These are phyloP conservation scores for Sinhomidia bicolor DNA, from an alignment of 2,888 invertebrate species.

Conservation along the genomic window DNA sequence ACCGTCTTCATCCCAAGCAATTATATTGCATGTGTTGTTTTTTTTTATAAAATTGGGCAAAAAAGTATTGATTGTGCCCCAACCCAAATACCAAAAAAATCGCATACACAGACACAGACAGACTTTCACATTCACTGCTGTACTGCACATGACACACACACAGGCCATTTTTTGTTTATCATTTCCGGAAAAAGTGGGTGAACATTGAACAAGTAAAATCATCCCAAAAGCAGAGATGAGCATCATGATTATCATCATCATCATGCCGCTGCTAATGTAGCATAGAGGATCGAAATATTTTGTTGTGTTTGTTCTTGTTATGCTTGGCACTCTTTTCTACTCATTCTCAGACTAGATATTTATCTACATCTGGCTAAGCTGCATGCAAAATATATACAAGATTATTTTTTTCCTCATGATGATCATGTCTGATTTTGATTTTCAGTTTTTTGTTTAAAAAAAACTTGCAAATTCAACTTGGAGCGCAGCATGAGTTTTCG, in stretches of 20 bases:
- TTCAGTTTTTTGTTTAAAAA: slow-evolving; percentile 25
- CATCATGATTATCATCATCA: too few species aligned
- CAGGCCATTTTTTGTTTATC: slow-evolving; percentile 15
- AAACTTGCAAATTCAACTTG: slow-evolving; percentile 1
- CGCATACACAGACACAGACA: not conserved
- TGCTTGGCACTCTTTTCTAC: slow-evolving; percentile 27
- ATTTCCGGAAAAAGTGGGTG: slow-evolving; percentile 44
- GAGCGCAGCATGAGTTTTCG: not conserved
- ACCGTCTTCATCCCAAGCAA: not conserved
- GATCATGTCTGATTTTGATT: slow-evolving; percentile 6
- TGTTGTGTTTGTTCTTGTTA: slow-evolving; percentile 27
- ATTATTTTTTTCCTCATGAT: not conserved
- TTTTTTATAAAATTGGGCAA: not conserved
- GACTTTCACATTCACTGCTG: not conserved
- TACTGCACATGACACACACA: not conserved
- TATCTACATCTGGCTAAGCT: slow-evolving; percentile 14
- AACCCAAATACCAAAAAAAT: too few species aligned
- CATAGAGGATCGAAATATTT: slow-evolving; percentile 1
- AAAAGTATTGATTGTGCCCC: too few species aligned
- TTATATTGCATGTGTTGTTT: not conserved
- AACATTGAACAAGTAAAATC: slow-evolving; percentile 33
- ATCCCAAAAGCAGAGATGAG: not conserved
- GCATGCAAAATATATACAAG: not conserved
- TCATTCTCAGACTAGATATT: not conserved
- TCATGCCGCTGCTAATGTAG: not conserved